Conservation (phyloP, 1,140 invertebrate species). For the Drosophila elegans region DNA sequence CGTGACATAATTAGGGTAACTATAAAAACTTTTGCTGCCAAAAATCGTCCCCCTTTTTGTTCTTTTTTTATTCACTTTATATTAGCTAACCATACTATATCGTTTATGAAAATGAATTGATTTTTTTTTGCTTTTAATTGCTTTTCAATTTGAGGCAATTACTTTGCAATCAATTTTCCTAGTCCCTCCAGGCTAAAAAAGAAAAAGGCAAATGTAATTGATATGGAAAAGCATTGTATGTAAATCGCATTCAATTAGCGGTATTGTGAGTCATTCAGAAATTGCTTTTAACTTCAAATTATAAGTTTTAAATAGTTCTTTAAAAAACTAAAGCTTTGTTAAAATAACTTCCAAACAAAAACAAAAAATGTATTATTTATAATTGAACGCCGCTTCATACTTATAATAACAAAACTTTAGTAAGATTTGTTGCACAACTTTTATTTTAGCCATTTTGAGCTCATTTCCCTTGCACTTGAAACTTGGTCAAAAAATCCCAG, state of each 20-base stretch:
- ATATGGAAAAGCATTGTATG: background rate
- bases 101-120: slow-evolving; percentile 4
- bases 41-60: background rate
- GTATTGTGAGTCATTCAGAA: background rate
- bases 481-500: slow-evolving; percentile 23
- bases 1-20: slow-evolving; percentile 27
- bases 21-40: slow-evolving; percentile 23
- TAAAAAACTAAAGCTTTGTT: too few relatives aligned
- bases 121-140: slow-evolving; percentile 32
- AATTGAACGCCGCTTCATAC: slow-evolving; percentile 1
- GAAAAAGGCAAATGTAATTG: slow-evolving; percentile 6
- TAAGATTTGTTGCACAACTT: slow-evolving; percentile 13
- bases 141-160: slow-evolving; percentile 40
- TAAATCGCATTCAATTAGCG: background rate
- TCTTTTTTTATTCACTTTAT: slow-evolving; percentile 2
- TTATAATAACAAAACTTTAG: slow-evolving; percentile 8
- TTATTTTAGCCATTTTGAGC: slow-evolving; percentile 15
- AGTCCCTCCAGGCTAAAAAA: background rate
- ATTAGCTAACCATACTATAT: background rate
- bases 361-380: slow-evolving; percentile 2
- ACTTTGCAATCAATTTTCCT: slow-evolving; percentile 11
- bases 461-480: slow-evolving; percentile 34
- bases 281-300: too few relatives aligned
- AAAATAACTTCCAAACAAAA: too few relatives aligned
- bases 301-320: too few relatives aligned